Conservation (phyloP, 2,113 vertebrate genomes). For the Muscicapa adusta region DNA sequence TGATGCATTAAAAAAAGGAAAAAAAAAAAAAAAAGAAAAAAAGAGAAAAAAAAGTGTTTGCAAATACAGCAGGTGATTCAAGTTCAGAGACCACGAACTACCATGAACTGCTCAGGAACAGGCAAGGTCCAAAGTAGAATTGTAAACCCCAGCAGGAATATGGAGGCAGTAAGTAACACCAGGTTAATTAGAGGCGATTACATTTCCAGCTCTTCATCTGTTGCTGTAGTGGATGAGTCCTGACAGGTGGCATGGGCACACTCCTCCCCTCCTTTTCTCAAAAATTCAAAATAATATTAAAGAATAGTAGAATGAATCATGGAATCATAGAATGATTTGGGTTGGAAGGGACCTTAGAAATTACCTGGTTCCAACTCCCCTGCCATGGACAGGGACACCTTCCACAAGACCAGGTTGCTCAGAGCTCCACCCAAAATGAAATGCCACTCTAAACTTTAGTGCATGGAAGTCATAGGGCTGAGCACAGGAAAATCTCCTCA, state of each 20-base stretch:
- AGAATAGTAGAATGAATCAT: neutral
- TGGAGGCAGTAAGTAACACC: neutral
- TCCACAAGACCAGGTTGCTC: neutral
- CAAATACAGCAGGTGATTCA: neutral
- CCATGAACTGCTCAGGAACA: neutral
- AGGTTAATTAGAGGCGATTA: neutral
- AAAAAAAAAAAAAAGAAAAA: neutral
- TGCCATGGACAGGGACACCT: neutral
- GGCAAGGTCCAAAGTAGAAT: neutral
- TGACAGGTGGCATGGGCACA: accelerated
- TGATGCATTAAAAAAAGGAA: neutral
- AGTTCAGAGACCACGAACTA: neutral
- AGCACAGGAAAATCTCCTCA: neutral
- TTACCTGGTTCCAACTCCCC: neutral
- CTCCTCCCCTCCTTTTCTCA: neutral
- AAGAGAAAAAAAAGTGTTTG: neutral
- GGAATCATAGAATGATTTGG: neutral
- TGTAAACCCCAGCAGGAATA: neutral
- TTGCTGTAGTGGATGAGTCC: neutral
- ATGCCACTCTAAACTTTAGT: neutral
- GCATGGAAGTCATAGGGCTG: neutral
- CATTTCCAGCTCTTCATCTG: neutral
- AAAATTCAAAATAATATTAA: neutral
- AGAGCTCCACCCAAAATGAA: neutral
- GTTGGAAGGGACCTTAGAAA: neutral